Base-by-base conservation (phyloP, 1,140 invertebrate species). In the Lasaia peninsularis region DNA sequence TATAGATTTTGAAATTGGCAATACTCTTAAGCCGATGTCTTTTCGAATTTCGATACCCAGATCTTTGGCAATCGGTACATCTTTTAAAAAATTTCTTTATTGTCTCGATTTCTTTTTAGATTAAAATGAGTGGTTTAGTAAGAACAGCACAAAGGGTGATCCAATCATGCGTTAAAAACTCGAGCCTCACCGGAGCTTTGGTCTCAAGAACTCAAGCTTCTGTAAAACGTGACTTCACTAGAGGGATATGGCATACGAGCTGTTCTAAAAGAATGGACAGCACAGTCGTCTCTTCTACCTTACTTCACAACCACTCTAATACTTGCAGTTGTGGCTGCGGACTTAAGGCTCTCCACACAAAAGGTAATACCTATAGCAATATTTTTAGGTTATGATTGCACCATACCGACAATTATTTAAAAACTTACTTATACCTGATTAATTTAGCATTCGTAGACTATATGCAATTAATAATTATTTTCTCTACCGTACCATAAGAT, bases 241-340 rank as follows among this genome's bases (percentile, higher is more conserved):
- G 93, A 56, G 92, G 92, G 52, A 83, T 94, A 63, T 94, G 93
- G 93, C 93, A 93, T 88, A 91, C 93, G 91, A 92, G 90, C 67
- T 86, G 80, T 56, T 82, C 83, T 4, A 78, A 78, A 24, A 76
- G 78, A 32, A 50, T 86, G 52, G 78, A 84, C 59, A 76, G 76
- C 18, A 57, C 72, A 7, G 56, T 66, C 18, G 58, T 77, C 4
- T 64, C 75, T 12, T 67, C 77, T n/a, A 72, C 55, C 40, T 73
- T 88, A 10, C 71, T 89, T 0, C 75, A 84, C 53, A 86, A 87
- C 32, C 82, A 84, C 73, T 88, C 87, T 55, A 86, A 70, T 64
- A 80, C 91, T 11, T 94, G 93, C 71, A 90, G 86, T 58, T 94
- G 93, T 60, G 92, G 92, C 12, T 94, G 92, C 68, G 91, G 90